These are phyloP conservation scores for Spea hammondii DNA, from an alignment of 2,797 vertebrate species.

Conservation along the genomic window DNA sequence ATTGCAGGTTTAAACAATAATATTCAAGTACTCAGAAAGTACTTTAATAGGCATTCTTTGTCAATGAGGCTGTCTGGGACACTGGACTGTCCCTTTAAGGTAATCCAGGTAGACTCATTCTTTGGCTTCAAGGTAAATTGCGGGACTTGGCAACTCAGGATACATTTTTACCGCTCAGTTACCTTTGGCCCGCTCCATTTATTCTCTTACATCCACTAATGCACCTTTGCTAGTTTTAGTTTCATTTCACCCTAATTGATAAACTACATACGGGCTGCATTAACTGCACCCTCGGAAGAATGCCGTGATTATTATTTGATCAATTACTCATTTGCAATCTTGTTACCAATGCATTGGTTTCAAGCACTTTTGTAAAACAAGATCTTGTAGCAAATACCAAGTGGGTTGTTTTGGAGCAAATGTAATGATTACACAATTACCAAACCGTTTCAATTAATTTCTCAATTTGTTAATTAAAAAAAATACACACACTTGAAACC, in stretches of 20 bases:
- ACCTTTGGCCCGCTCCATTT: not conserved
- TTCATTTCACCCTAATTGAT: not conserved
- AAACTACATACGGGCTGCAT: not conserved
- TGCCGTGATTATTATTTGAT: not conserved
- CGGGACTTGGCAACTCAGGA: no score
- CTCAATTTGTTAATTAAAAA: not conserved
- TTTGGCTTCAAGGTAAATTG: no score
- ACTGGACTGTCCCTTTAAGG: no score
- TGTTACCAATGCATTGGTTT: not conserved
- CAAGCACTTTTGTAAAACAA: not conserved
- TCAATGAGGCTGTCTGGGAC: no score
- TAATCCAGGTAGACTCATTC: no score
- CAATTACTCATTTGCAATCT: not conserved
- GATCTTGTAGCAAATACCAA: not conserved
- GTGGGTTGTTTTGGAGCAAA: not conserved
- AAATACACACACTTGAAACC: not conserved
- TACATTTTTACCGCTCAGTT: no score
- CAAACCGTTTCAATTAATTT: constrained; percentile 25
- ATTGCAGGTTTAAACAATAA: no score
- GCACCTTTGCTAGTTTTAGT: not conserved
- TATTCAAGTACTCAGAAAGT: no score
- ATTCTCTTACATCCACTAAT: no score
- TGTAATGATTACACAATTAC: not conserved
- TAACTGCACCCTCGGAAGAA: not conserved
- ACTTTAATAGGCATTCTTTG: no score